Percentiles rank a stretch among this genome's conserved stretches.
Evolutionary conservation across 2,113 vertebrate species (phyloP).

Genomic region (Rattus norvegicus): DNA sequence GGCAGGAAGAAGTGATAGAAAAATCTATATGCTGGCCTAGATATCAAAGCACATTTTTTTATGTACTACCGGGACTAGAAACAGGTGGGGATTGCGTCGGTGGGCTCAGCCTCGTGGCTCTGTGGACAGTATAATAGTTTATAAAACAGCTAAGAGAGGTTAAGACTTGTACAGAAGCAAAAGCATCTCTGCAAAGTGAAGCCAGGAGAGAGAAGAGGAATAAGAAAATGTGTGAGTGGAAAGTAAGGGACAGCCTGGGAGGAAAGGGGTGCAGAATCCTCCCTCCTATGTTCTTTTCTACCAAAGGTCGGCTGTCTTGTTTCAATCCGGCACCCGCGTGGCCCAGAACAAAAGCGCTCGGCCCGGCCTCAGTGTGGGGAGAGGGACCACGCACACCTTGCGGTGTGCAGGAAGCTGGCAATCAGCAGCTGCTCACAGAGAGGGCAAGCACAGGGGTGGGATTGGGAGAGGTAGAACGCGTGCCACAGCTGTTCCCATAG

Average conservation of each 20-base stretch:
- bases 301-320: constrained; percentile 14
- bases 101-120: background rate
- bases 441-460: background rate
- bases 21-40: background rate
- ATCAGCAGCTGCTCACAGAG: background rate
- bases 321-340: constrained; percentile 39
- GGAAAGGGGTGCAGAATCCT: background rate
- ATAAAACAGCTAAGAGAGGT: background rate
- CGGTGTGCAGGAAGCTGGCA: background rate
- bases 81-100: background rate
- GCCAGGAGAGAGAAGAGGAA: background rate
- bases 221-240: background rate
- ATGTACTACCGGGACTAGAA: background rate
- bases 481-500: background rate
- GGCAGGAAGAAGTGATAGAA: background rate
- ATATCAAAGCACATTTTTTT: background rate
- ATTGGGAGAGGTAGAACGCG: background rate
- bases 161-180: background rate
- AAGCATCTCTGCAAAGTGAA: background rate
- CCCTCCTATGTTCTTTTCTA: background rate
- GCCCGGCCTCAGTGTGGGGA: background rate
- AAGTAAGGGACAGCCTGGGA: background rate
- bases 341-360: constrained; percentile 69
- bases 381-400: background rate
- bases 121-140: background rate